phyloP scores from a whole-genome alignment of 2,113 vertebrate species.

The Corythaeola cristata region DNA sequence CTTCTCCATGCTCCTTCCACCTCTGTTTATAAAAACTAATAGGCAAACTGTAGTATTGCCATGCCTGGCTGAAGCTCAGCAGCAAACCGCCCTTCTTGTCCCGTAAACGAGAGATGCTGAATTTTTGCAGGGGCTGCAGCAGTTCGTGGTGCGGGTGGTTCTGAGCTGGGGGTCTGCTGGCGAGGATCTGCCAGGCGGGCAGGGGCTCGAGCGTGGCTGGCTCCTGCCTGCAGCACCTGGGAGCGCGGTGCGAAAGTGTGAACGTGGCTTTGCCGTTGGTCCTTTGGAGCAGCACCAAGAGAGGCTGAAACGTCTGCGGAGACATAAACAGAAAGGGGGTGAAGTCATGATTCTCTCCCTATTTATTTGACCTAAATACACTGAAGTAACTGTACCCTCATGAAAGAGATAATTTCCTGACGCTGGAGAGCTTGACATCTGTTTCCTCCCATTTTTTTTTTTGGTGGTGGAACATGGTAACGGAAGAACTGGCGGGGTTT shows the following conservation, averaged over 20 bases:
- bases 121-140: neutral
- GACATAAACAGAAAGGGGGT: neutral
- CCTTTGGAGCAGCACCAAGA: fast-evolving
- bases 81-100: neutral
- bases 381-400: conserved; percentile 39
- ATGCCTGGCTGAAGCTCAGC: fast-evolving
- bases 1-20: neutral
- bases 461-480: conserved; percentile 2
- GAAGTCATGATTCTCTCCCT: neutral
- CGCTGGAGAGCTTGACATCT: conserved; percentile 63
- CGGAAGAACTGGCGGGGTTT: conserved; percentile 59
- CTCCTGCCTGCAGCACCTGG: neutral
- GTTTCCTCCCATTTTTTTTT: conserved; percentile 72
- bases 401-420: conserved; percentile 69
- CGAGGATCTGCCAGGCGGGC: no score
- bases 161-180: neutral
- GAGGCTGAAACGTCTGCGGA: neutral
- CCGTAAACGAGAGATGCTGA: neutral
- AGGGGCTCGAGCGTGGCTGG: neutral
- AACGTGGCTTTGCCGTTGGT: neutral
- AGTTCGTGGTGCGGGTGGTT: fast-evolving
- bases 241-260: fast-evolving
- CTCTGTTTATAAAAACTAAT: neutral
- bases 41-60: neutral
- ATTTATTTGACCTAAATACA: conserved; percentile 56